Conservation (phyloP, 92 coral and sea anemone genomes). For the Isaurus tuberculatus region DNA sequence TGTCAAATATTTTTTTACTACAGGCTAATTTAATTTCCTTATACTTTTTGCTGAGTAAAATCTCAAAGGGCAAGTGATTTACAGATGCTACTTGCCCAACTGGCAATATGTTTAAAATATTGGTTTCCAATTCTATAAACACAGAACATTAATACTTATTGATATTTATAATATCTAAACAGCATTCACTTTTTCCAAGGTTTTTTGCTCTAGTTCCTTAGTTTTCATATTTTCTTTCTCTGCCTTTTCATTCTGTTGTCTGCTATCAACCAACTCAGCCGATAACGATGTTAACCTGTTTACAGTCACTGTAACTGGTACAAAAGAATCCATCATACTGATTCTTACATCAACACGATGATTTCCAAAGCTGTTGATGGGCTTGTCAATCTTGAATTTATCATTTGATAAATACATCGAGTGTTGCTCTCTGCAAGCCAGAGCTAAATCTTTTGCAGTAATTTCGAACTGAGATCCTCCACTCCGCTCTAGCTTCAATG, state of each 20-base stretch:
- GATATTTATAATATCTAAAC: not conserved
- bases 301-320: slow-evolving; percentile 30
- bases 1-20: too few relatives aligned
- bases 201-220: not conserved
- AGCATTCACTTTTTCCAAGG: not conserved
- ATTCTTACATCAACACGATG: not conserved
- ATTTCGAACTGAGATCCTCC: slow-evolving; percentile 35
- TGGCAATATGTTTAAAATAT: too few relatives aligned
- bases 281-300: not conserved
- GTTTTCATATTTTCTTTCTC: not conserved
- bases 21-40: too few relatives aligned
- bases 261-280: not conserved
- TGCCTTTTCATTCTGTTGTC: not conserved
- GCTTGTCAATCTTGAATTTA: slow-evolving; percentile 24
- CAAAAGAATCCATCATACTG: slow-evolving; percentile 14
- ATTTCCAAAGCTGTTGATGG: slow-evolving; percentile 37
- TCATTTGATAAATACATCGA: slow-evolving; percentile 20
- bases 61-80: too few relatives aligned
- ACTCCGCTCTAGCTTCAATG: slow-evolving; percentile 23
- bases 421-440: slow-evolving; percentile 38
- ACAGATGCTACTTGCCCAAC: too few relatives aligned
- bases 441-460: slow-evolving; percentile 17
- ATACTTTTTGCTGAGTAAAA: too few relatives aligned
- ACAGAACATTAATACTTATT: too few relatives aligned
- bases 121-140: too few relatives aligned